Evolutionary conservation across 2,888 invertebrate species (phyloP).

Genomic region (Cryptocephalus moraei): DNA sequence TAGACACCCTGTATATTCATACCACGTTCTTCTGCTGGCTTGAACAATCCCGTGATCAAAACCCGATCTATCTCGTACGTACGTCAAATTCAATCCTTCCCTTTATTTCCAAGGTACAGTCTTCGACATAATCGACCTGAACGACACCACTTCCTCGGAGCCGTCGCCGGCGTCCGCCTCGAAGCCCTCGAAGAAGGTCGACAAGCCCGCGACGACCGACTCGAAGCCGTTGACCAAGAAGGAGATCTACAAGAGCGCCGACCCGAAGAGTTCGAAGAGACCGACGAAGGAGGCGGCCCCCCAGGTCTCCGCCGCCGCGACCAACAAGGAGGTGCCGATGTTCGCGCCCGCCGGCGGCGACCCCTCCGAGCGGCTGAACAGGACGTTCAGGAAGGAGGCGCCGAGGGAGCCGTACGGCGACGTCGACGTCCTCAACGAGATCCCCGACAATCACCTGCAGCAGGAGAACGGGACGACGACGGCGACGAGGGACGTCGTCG

Average conservation of each 20-base stretch:
- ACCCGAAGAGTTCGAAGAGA: conserved; percentile 12
- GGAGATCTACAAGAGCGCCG: conserved; percentile 18
- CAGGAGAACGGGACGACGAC: too few species aligned
- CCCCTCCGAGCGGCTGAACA: conserved; percentile 28
- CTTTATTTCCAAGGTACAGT: conserved; percentile 27
- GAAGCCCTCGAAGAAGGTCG: conserved; percentile 6
- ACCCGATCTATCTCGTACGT: too few species aligned
- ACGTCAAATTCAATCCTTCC: neutral
- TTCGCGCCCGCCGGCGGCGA: conserved; percentile 25
- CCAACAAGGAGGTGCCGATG: conserved; percentile 32
- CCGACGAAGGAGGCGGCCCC: neutral
- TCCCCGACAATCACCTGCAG: neutral
- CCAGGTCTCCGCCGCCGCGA: neutral
- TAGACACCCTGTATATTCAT: too few species aligned
- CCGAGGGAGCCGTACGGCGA: conserved; percentile 15
- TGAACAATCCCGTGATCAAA: too few species aligned
- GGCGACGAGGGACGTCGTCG: neutral
- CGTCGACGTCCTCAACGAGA: neutral
- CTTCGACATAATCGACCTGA: conserved; percentile 37
- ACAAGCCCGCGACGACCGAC: conserved; percentile 11
- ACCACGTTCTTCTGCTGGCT: too few species aligned
- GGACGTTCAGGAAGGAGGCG: conserved; percentile 35
- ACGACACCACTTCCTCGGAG: conserved; percentile 23
- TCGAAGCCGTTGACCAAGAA: conserved; percentile 21
- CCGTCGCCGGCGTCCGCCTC: conserved; percentile 6